A percentile compares a stretch with the other conserved stretches of the same genome.
These are phyloP conservation scores for Crocallis elinguaria DNA, from an alignment of 2,888 invertebrate species.

Conservation along the genomic window DNA sequence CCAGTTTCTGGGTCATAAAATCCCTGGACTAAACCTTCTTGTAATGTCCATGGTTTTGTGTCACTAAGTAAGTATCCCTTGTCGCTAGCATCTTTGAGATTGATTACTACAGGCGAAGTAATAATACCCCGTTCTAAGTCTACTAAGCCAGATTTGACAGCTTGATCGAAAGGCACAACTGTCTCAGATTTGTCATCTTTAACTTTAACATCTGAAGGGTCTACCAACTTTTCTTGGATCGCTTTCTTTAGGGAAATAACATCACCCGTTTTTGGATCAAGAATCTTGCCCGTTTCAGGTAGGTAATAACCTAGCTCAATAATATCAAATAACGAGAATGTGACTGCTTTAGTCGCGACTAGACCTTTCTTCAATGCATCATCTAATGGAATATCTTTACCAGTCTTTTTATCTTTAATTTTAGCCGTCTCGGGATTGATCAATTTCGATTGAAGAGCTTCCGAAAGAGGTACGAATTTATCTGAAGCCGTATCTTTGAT, in stretches of 20 bases:
- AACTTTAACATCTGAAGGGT: constrained; percentile 88
- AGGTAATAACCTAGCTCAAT: constrained; percentile 91
- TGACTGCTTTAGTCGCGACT: constrained; percentile 88
- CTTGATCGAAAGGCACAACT: constrained; percentile 88
- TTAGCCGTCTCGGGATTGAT: constrained; percentile 89
- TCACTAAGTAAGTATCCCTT: constrained; percentile 93
- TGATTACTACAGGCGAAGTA: constrained; percentile 87
- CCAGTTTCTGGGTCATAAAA: constrained; percentile 91
- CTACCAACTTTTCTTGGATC: constrained; percentile 88
- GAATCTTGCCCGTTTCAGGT: constrained; percentile 88
- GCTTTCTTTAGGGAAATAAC: constrained; percentile 91
- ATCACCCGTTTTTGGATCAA: constrained; percentile 91
- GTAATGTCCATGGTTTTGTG: constrained; percentile 91
- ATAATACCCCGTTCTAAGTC: constrained; percentile 89
- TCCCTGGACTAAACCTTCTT: constrained; percentile 92
- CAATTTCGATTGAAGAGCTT: constrained; percentile 89
- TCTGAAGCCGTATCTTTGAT: constrained; percentile 91
- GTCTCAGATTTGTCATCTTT: constrained; percentile 89
- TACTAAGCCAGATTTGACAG: constrained; percentile 88
- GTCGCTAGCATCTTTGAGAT: constrained; percentile 91
- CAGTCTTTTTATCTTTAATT: constrained; percentile 89
- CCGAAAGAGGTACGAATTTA: constrained; percentile 88
- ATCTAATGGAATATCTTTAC: constrained; percentile 88
- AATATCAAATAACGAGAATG: constrained; percentile 89
- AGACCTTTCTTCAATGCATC: constrained; percentile 88